These are phyloP conservation scores for Agonopterix arenella DNA, from an alignment of 2,888 invertebrate genomes.

Conservation along the genomic window DNA sequence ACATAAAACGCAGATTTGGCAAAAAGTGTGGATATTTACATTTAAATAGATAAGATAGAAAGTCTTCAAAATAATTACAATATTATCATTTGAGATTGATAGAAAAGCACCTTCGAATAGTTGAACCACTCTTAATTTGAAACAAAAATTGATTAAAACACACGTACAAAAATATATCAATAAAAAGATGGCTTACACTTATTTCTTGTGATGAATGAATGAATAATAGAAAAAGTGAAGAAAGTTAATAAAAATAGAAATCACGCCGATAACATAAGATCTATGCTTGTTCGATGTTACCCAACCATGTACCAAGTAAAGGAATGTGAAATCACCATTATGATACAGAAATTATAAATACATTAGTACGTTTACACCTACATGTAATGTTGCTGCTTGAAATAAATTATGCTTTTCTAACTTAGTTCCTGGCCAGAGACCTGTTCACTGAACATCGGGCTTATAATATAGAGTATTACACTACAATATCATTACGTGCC, in stretches of 20 bases:
- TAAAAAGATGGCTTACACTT: conserved; percentile 30
- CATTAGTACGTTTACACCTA: conserved; percentile 34
- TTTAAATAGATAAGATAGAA: conserved; percentile 21
- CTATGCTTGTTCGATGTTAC: conserved; percentile 52
- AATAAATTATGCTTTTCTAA: conserved; percentile 50
- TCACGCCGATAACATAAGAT: conserved; percentile 20
- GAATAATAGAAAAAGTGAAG: conserved; percentile 25
- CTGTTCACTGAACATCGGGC: background rate
- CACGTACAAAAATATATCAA: conserved; percentile 46
- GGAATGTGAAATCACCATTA: conserved; percentile 56
- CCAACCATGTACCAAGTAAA: conserved; percentile 39
- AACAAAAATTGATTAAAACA: conserved; percentile 20
- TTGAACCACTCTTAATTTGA: conserved; percentile 8
- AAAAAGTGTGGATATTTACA: conserved; percentile 52
- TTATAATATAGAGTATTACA: conserved; percentile 32
- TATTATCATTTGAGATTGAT: conserved; percentile 12
- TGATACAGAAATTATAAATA: conserved; percentile 76
- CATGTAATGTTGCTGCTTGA: conserved; percentile 47
- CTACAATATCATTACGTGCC: conserved; percentile 32
- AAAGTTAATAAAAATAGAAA: conserved; percentile 24
- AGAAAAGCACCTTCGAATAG: conserved; percentile 18
- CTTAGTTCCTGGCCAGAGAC: conserved; percentile 7
- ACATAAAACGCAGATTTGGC: conserved; percentile 52
- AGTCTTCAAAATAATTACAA: conserved; percentile 18
- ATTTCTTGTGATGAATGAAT: conserved; percentile 29